These are phyloP conservation scores for Idaea straminata DNA, from an alignment of 2,888 invertebrate genomes.

Conservation along the genomic window DNA sequence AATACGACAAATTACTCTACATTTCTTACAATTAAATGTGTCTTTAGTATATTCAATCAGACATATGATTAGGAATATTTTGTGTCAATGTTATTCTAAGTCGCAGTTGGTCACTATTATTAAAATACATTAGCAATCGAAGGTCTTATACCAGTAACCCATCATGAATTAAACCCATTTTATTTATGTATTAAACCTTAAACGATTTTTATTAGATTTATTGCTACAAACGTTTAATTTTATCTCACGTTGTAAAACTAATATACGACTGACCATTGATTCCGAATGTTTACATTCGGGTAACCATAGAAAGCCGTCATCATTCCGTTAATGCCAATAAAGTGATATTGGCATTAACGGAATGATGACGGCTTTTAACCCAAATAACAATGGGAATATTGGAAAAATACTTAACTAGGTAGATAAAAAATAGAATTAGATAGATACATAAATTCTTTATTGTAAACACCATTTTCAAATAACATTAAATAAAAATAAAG, in stretches of 20 bases:
- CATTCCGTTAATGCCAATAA: not conserved
- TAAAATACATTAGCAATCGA: slow-evolving; percentile 21
- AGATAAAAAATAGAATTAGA: not conserved
- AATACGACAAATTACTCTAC: not conserved
- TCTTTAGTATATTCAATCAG: not conserved
- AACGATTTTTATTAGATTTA: slow-evolving; percentile 29
- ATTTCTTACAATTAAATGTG: not conserved
- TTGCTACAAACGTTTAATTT: slow-evolving; percentile 32
- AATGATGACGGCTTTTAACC: no score
- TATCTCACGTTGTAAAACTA: slow-evolving; percentile 37
- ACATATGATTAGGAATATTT: not conserved
- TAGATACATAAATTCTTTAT: no score
- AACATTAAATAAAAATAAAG: no score
- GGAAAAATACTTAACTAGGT: not conserved
- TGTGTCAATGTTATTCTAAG: slow-evolving; percentile 3
- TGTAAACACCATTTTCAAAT: no score
- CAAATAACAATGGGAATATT: not conserved
- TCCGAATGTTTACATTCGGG: slow-evolving; percentile 33
- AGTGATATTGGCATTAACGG: no score
- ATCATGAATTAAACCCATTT: slow-evolving; percentile 26
- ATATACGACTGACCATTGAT: slow-evolving; percentile 33
- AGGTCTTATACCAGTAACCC: slow-evolving; percentile 20
- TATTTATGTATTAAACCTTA: slow-evolving; percentile 26
- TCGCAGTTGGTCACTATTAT: slow-evolving; percentile 3
- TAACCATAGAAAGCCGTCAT: slow-evolving; percentile 13